Base-by-base conservation (phyloP, 2,888 invertebrate species). In the Spicauda simplicius region DNA sequence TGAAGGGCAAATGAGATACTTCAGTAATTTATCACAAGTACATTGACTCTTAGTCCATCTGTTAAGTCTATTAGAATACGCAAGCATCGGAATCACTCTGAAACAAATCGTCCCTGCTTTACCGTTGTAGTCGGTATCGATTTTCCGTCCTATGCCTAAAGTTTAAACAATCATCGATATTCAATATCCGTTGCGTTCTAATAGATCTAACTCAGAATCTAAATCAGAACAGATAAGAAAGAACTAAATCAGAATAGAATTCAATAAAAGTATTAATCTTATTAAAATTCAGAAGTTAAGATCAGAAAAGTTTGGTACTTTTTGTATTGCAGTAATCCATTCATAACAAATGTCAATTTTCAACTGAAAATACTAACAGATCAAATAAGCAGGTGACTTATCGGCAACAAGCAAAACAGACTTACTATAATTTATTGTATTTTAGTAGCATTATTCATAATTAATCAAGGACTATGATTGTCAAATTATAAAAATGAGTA, bases 91-190 rank as follows among this genome's bases (percentile, higher is more conserved):
- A 68, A 71, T 72, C 73, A 69, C 64, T 67, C 62, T 71, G 68
- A 73, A 66, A 71, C 69, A 68, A 75, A 72, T 74, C 86, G 83
- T 84, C 83, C 84, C 84, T 83, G 82, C 84, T 84, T 80, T 83
- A 77, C 81, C 78, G 80, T 79, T 74, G 74, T 81, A 80, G 76
- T 74, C 80, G 80, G 82, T 91, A 92, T 91, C 82, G 91, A 92
- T 90, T 79, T 80, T 90, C 90, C 91, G 91, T 91, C 91, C 91
- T 86, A 81, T 82, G 85, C 84, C 84, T 82, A 81, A 77, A 84
- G 85, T 87, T 85, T 85, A 91, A 91, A 90, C 86, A 91, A 90
- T 90, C 86, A 92, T 88, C 81, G 80, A 80, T 87, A 81, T 77
- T 77, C 74, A 76, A 79, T 86, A 85, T 87, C 86, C 86, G 84